Evolutionary conservation across 1,140 invertebrate species (phyloP), one percentile per base, ranked within the genome.

Genomic region (Onthophagus taurus): DNA sequence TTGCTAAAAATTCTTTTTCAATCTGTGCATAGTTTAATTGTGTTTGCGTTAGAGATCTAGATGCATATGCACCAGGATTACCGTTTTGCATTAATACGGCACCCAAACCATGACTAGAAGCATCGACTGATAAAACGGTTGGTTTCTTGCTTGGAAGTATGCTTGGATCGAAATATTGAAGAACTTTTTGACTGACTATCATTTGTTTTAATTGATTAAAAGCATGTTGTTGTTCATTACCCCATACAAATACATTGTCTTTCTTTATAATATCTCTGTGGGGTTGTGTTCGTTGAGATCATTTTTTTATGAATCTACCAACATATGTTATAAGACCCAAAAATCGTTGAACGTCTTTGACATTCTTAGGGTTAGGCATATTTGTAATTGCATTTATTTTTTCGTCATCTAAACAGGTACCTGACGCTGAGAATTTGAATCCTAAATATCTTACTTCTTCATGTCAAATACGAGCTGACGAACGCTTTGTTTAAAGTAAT

Each of bases 301-400:
- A 49, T 42, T 62, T 57, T 16, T 47, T 42, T 41, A 67, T 55
- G 50, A 59, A 67, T 47, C 55, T 64, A 12, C 42, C 33, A 11
- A 68, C 35, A 47, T 69, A 68, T 11, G 50, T 68, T 0, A 66
- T 43, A 38, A 70, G 55, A 12, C 59, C 65, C 18, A 72, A 45
- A 24, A 68, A 57, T 43, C 53, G 52, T 46, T 59, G 39, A 17
- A 68, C 13, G 34, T 60, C 53, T 41, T 55, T 45, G 24, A n/a
- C n/a, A n/a, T n/a, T n/a, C n/a, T n/a, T n/a, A n/a, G n/a, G n/a
- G n/a, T n/a, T n/a, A n/a, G n/a, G n/a, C n/a, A n/a, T n/a, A n/a
- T n/a, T n/a, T n/a, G n/a, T n/a, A n/a, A n/a, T n/a, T n/a, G n/a
- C n/a, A n/a, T n/a, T n/a, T n/a, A n/a, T n/a, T n/a, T n/a, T n/a